phyloP scores from a whole-genome alignment of 2,888 invertebrate genomes.

The Pollenia labialis region DNA sequence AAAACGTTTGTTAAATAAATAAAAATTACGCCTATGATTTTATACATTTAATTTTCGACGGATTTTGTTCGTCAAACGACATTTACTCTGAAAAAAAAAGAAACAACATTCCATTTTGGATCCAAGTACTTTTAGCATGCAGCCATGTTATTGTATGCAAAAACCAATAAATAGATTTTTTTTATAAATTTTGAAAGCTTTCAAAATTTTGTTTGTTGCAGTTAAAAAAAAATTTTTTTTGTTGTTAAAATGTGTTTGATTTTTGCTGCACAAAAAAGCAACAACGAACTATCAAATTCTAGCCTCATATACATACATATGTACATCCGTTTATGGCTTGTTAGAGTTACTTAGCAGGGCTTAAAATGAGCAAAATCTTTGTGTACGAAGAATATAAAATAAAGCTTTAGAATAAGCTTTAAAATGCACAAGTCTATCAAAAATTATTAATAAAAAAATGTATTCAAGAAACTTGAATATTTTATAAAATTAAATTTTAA shows the following conservation, averaged over 20 bases:
- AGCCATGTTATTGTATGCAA: slow-evolving; percentile 46
- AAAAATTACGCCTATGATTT: slow-evolving; percentile 52
- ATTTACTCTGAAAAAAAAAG: slow-evolving; percentile 43
- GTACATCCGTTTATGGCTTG: slow-evolving; percentile 29
- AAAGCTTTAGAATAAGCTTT: not conserved
- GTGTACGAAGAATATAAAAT: not conserved
- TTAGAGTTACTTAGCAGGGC: slow-evolving; percentile 36
- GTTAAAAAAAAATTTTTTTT: not conserved
- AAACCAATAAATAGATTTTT: slow-evolving; percentile 17
- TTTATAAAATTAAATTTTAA: too few relatives aligned
- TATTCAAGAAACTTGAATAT: not conserved
- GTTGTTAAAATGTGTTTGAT: slow-evolving; percentile 48
- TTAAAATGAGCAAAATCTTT: not conserved
- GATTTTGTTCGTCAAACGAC: slow-evolving; percentile 62
- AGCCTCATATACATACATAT: slow-evolving; percentile 46
- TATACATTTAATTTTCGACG: slow-evolving; percentile 51
- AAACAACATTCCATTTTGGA: slow-evolving; percentile 69
- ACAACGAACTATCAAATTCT: slow-evolving; percentile 70
- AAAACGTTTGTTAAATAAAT: slow-evolving; percentile 34
- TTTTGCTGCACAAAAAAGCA: slow-evolving; percentile 65
- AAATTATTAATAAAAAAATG: not conserved
- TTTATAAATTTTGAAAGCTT: slow-evolving; percentile 58
- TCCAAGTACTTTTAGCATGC: slow-evolving; percentile 11
- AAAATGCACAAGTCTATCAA: not conserved
- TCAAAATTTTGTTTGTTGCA: slow-evolving; percentile 51